phyloP scores from a whole-genome alignment of 2,888 invertebrate genomes.

The Nasonovia ribisnigri region DNA sequence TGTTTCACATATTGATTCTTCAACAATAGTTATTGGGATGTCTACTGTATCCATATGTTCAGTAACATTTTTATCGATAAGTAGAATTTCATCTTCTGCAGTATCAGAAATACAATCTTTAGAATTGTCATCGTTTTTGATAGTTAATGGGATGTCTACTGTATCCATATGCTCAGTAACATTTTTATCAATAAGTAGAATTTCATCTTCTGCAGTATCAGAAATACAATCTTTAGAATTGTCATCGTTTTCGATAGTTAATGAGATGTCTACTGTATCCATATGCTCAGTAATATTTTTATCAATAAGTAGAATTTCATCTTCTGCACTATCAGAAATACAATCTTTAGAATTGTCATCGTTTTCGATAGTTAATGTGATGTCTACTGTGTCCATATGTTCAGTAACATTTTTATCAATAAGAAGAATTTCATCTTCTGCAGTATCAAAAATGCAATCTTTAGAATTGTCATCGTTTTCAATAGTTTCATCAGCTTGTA shows the following conservation, averaged over 20 bases:
- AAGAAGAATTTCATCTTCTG: not conserved
- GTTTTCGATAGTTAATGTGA: no score
- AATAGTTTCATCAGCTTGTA: slow-evolving; percentile 58
- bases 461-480: not conserved
- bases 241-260: not conserved
- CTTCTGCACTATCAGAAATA: no score
- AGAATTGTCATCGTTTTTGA: no score
- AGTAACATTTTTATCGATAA: no score
- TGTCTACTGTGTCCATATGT: slow-evolving; percentile 1
- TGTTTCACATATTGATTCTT: slow-evolving; percentile 26
- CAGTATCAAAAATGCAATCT: not conserved
- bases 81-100: no score
- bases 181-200: not conserved
- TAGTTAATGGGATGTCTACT: no score
- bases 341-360: no score
- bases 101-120: no score
- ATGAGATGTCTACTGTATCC: no score
- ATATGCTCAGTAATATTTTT: no score
- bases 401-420: not conserved
- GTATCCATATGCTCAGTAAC: not conserved
- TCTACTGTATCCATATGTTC: no score
- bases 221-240: not conserved
- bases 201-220: not conserved
- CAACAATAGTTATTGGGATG: not conserved
- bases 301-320: no score